Conservation (phyloP, 2,113 vertebrate genomes). For the Ameiurus melas region DNA sequence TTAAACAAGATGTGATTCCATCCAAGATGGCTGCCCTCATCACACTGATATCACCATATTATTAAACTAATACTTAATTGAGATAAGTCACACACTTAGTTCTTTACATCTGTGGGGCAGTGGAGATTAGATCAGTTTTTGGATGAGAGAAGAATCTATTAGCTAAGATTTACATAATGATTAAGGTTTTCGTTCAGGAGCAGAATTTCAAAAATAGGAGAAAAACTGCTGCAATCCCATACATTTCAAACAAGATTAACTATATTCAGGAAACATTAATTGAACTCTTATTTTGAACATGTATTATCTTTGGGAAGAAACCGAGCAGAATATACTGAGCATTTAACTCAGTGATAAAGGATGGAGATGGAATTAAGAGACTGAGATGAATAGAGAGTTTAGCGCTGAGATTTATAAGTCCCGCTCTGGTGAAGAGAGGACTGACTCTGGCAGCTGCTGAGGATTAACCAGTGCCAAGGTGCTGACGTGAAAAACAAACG, state of each 20-base stretch:
- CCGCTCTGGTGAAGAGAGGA: slow-evolving; percentile 30
- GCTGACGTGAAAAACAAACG: slow-evolving; percentile 27
- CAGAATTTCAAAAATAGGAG: not conserved
- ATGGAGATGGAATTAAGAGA: slow-evolving; percentile 27
- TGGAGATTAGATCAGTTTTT: not conserved
- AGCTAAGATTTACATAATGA: not conserved
- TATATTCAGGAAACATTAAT: not conserved
- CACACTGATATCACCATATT: not conserved
- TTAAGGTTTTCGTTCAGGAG: not conserved
- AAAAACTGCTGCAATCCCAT: not conserved
- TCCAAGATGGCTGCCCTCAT: not conserved
- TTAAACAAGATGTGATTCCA: not conserved
- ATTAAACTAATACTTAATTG: not conserved
- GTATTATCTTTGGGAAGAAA: not conserved
- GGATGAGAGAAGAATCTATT: not conserved
- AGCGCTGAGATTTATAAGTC: slow-evolving; percentile 49
- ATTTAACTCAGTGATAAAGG: slow-evolving; percentile 8
- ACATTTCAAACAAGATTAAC: not conserved
- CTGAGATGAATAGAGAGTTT: not conserved
- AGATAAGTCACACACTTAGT: not conserved
- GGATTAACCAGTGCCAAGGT: slow-evolving; percentile 30
- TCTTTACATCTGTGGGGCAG: not conserved
- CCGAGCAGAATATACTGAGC: slow-evolving; percentile 18
- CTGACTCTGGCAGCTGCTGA: slow-evolving; percentile 45
- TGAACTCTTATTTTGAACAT: not conserved